Percentiles rank a stretch among this genome's conserved stretches.
Evolutionary conservation across 2,888 invertebrate species (phyloP).

Genomic region (Stramonita haemastoma): DNA sequence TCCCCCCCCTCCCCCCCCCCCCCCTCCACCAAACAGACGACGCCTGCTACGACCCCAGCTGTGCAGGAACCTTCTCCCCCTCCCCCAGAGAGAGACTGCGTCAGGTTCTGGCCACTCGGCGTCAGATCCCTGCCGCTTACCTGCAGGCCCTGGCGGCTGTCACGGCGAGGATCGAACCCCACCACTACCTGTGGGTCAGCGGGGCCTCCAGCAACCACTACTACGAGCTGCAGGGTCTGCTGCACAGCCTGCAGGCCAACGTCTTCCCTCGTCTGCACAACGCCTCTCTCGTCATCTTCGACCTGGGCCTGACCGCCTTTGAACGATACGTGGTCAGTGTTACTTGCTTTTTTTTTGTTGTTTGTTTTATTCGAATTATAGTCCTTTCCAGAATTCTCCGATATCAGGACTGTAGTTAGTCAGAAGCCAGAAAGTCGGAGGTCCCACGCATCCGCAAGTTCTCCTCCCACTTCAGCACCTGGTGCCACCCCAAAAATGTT

Average conservation of each 20-base stretch:
- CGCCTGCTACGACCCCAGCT: not conserved
- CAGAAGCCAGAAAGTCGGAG: too few species aligned
- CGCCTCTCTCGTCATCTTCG: constrained; percentile 27
- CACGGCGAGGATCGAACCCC: not conserved
- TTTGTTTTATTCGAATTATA: too few species aligned
- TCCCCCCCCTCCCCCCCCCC: too few species aligned
- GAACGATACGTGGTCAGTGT: constrained; percentile 22
- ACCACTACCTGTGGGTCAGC: not conserved
- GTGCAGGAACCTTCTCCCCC: not conserved
- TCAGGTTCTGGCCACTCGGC: constrained; percentile 5
- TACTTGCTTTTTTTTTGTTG: too few species aligned
- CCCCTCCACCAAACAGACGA: not conserved
- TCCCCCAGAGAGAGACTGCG: constrained; percentile 21
- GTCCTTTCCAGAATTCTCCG: too few species aligned
- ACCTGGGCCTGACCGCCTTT: constrained; percentile 19
- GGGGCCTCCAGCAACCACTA: constrained; percentile 34
- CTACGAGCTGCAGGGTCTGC: constrained; percentile 30
- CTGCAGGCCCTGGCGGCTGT: constrained; percentile 6
- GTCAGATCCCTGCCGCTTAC: not conserved
- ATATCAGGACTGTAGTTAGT: too few species aligned
- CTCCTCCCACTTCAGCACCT: too few species aligned
- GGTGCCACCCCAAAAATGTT: too few species aligned
- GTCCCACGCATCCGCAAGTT: too few species aligned
- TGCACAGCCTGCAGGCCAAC: not conserved
- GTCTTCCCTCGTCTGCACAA: constrained; percentile 32